These are phyloP conservation scores for Conomelus anceps DNA, from an alignment of 2,888 invertebrate genomes.

Conservation along the genomic window DNA sequence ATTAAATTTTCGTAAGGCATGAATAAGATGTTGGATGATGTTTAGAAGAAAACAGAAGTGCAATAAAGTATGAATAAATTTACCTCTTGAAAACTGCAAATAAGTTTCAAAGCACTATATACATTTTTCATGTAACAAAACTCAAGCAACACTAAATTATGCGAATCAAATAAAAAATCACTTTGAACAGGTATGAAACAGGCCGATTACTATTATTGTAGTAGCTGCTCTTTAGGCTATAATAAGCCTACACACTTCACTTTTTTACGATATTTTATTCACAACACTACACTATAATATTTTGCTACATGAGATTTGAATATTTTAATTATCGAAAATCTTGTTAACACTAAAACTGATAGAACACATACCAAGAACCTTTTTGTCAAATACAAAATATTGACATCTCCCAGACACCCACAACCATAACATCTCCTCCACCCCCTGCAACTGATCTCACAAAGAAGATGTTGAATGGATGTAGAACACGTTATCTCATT, in stretches of 20 bases:
- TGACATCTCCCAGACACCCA: constrained; percentile 32
- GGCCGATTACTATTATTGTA: not conserved
- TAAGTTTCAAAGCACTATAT: not conserved
- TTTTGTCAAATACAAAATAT: constrained; percentile 27
- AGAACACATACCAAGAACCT: constrained; percentile 4
- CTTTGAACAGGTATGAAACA: not conserved
- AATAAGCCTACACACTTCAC: not conserved
- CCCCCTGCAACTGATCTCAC: constrained; percentile 28
- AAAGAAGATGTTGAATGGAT: constrained; percentile 33
- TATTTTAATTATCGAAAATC: not conserved
- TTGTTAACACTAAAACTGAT: not conserved
- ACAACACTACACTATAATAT: not conserved
- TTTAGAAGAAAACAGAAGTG: not conserved
- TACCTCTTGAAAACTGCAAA: not conserved
- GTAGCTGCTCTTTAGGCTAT: not conserved
- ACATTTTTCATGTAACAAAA: not conserved
- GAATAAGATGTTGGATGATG: not conserved
- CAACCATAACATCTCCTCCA: constrained; percentile 34
- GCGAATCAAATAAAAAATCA: not conserved
- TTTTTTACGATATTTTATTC: not conserved
- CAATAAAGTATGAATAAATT: not conserved
- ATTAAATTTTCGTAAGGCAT: not conserved
- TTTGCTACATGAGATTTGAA: not conserved
- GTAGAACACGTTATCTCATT: constrained; percentile 27
- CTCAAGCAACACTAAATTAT: not conserved